phyloP scores from a whole-genome alignment of 1,140 invertebrate genomes.

The Dendrolimus kikuchii region DNA sequence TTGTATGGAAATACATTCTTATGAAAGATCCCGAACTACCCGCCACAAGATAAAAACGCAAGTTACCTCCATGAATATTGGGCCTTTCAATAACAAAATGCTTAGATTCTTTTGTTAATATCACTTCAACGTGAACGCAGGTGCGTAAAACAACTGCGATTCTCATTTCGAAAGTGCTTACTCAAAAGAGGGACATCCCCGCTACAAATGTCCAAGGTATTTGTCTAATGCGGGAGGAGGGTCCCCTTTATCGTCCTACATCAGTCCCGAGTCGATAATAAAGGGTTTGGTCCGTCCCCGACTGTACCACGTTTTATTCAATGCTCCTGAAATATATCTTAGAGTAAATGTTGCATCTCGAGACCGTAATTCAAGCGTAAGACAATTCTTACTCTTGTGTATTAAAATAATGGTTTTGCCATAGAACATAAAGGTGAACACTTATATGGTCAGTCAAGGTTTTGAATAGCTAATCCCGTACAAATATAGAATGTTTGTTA shows the following conservation, averaged over 20 bases:
- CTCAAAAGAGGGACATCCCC: conserved; percentile 3
- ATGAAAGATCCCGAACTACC: too few species aligned
- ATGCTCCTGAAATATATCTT: conserved; percentile 32
- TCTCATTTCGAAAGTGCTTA: conserved; percentile 5
- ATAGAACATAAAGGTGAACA: too few species aligned
- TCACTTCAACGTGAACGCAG: neutral
- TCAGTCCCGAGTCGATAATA: conserved; percentile 30
- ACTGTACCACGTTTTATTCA: conserved; percentile 33
- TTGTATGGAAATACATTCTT: too few species aligned
- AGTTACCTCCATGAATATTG: too few species aligned
- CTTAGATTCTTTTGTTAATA: neutral
- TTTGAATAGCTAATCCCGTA: too few species aligned
- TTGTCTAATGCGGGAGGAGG: conserved; percentile 14
- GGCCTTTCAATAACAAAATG: neutral
- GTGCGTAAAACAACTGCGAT: conserved; percentile 1
- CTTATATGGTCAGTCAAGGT: too few species aligned
- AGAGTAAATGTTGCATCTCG: conserved; percentile 1
- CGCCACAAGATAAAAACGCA: too few species aligned
- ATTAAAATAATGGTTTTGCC: too few species aligned
- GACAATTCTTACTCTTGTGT: too few species aligned
- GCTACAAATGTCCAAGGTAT: conserved; percentile 10
- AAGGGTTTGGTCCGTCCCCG: conserved; percentile 16
- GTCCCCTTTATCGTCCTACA: conserved; percentile 18
- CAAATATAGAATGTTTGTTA: too few species aligned
- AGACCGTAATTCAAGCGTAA: neutral